Base-by-base conservation (phyloP, 2,888 invertebrate genomes). In the Geotrupes spiniger region DNA sequence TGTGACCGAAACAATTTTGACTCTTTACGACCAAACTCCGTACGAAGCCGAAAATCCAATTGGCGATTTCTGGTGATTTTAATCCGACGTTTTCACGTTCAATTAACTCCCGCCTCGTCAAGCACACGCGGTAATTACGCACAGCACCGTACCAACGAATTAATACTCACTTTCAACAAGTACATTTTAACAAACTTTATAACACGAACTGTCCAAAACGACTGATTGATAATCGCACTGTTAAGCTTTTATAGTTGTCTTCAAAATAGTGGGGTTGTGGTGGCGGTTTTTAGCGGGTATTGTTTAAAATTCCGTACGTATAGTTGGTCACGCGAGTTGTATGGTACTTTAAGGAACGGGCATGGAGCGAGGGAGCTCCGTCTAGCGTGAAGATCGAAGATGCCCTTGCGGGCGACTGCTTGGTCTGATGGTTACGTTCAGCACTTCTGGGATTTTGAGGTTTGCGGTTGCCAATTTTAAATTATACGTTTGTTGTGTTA, bases 331-430 rank as follows among this genome's bases (percentile, higher is more conserved):
- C 48, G 51, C 49, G 40, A 12, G 15, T 33, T 33, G 21, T 15
- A 31, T 40, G 62, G 48, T 52, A 61, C 46, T 54, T 56, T 56
- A 52, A 60, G 67, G 68, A 54, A 49, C 54, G 42, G 57, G 57
- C 64, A 60, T 50, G 60, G 48, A 51, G 53, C 54, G 62, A 64
- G 64, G 65, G 66, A 65, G 60, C 55, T 61, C 60, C 62, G 49
- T 62, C 61, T 64, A 68, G 59, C 70, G 68, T 70, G 57, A 72
- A 72, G 71, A 71, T 71, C 58, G 37, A 50, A 63, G 72, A 72
- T 72, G 70, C 59, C 72, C 72, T 72, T 71, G 70, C 58, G 39
- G 54, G 42, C 36, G 58, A 62, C 51, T 58, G 58, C 62, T 63
- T 60, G 68, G 67, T 70, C 68, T 64, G 63, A 45, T 63, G 66